Evolutionary conservation across 2,797 vertebrate genomes (phyloP), one percentile per base, ranked within the genome.

Genomic region (Oophaga sylvatica): DNA sequence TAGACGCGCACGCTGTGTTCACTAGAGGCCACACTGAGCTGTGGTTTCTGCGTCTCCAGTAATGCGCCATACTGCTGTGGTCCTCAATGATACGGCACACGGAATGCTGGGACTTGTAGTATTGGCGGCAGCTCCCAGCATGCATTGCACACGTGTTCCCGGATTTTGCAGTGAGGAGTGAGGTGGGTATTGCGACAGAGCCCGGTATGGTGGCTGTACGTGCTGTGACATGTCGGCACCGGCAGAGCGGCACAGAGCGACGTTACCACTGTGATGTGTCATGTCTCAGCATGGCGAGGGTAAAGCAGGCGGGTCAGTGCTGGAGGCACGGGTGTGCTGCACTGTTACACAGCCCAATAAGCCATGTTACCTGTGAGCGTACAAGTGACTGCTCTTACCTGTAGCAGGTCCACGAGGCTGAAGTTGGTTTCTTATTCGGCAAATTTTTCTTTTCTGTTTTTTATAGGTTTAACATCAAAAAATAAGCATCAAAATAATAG

Each of bases 61-160:
- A 2, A 0, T 53, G 5, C 16, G 83, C 83, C 83, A 84, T 84
- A 63, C 53, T 84, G 59, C 63, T 48, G 70, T 62, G 3, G 82
- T 19, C 12, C 20, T 17, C 5, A 26, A 1, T 35, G 17, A 1
- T 16, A 0, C 3, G 2, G 26, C 2, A 41, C 78, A 68, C 7
- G 12, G 83, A 41, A 67, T 85, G 78, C 87, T 80, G 78, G 87
- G 68, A 85, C 19, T 65, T 76, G 87, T 85, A 88, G 83, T 70
- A n/a, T 56, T 31, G 57, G 35, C 22, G n/a, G 29, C 19, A 20
- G 13, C 15, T 80, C 53, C 82, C 77, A 19, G 68, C 87, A 88
- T n/a, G n/a, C n/a, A n/a, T n/a, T 88, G 87, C 80, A 79, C 57
- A 57, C 12, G 48, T 26, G 80, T 87, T 48, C 81, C 87, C 87